Conservation (phyloP, 2,888 invertebrate genomes). For the Melanargia galathea region DNA sequence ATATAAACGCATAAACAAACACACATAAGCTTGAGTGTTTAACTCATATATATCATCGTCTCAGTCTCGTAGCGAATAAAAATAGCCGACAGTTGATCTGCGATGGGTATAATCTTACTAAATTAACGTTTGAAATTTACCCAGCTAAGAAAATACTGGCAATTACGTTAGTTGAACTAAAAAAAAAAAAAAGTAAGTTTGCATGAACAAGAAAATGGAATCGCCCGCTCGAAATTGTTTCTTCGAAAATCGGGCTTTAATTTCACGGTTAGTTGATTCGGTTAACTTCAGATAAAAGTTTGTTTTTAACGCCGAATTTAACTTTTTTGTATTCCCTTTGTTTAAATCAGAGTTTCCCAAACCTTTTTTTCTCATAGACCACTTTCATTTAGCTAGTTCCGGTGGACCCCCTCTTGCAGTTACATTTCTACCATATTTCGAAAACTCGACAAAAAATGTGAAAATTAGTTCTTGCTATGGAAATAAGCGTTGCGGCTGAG, state of each 20-base stretch:
- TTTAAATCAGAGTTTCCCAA: too few species aligned
- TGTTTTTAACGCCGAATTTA: slow-evolving; percentile 11
- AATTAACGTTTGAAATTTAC: slow-evolving; percentile 1
- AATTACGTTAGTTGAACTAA: slow-evolving; percentile 18
- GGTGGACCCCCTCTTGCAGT: too few species aligned
- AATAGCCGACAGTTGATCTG: not conserved
- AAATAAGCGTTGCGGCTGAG: too few species aligned
- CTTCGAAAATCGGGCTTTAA: slow-evolving; percentile 59
- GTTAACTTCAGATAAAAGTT: slow-evolving; percentile 44
- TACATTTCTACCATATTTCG: too few species aligned
- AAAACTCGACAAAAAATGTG: too few species aligned
- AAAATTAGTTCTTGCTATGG: too few species aligned
- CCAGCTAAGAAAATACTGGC: slow-evolving; percentile 9
- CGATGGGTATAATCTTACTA: not conserved
- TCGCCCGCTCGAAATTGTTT: slow-evolving; percentile 53
- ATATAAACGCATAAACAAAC: too few species aligned
- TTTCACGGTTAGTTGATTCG: slow-evolving; percentile 69
- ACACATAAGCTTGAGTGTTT: too few species aligned
- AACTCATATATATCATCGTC: too few species aligned
- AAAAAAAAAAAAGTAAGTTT: slow-evolving; percentile 18
- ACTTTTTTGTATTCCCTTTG: slow-evolving; percentile 9
- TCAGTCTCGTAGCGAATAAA: too few species aligned
- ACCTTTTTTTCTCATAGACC: too few species aligned
- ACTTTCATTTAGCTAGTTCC: too few species aligned
- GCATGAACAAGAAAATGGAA: slow-evolving; percentile 48